These are phyloP conservation scores for Mallateleia sp. DNA, from an alignment of 2,888 invertebrate genomes.

Conservation along the genomic window DNA sequence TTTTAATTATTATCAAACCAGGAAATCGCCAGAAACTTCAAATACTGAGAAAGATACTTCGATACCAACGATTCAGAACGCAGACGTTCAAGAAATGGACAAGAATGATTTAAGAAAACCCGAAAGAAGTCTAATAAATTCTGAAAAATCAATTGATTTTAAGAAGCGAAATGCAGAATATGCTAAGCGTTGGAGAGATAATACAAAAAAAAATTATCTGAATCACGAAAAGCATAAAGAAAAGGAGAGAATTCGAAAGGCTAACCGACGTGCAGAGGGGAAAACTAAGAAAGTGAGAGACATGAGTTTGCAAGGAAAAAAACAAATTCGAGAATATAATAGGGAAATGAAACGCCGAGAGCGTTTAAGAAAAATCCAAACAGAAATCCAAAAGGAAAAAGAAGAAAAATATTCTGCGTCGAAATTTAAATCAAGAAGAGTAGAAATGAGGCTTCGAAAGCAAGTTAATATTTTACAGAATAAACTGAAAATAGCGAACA, in stretches of 20 bases:
- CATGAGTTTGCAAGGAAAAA: slow-evolving; percentile 20
- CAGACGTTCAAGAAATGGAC: no score
- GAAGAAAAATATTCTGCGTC: no score
- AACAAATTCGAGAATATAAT: slow-evolving; percentile 30
- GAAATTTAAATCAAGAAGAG: slow-evolving; percentile 10
- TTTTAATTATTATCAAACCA: not conserved
- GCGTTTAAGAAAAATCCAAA: slow-evolving; percentile 9
- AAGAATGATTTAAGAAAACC: no score
- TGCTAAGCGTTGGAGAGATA: slow-evolving; percentile 17
- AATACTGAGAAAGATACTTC: not conserved
- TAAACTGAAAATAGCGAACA: slow-evolving; percentile 7
- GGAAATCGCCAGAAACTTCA: not conserved
- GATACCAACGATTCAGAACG: no score
- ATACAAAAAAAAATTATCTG: not conserved
- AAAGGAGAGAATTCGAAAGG: slow-evolving; percentile 25
- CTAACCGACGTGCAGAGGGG: slow-evolving; percentile 36
- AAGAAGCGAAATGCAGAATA: slow-evolving; percentile 27
- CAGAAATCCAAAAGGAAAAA: not conserved
- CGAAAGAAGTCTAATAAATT: no score
- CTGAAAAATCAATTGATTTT: no score
- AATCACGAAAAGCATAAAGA: slow-evolving; percentile 32
- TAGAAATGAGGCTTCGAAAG: slow-evolving; percentile 22
- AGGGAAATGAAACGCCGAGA: slow-evolving; percentile 33
- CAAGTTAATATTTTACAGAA: not conserved
- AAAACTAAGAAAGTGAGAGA: slow-evolving; percentile 29